Evolutionary conservation across 1,140 invertebrate genomes (phyloP).

Genomic region (Drosophila melanogaster): Release_6_plus_ISO1_MT NT_033779.5:11327001-11327500

Average conservation of each 20-base stretch:
- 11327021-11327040: neutral
- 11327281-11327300: neutral
- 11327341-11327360: neutral
- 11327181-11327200: constrained; percentile 7
- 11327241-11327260: neutral
- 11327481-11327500: neutral
- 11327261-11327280: neutral
- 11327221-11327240: neutral
- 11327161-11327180: constrained; percentile 4
- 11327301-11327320: neutral
- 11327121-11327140: constrained; percentile 57
- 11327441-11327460: too few relatives aligned
- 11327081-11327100: constrained; percentile 75
- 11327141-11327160: neutral
- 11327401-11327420: too few relatives aligned
- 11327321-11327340: neutral
- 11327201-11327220: constrained; percentile 5
- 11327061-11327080: constrained; percentile 53
- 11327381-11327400: too few relatives aligned
- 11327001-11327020: neutral
- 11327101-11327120: constrained; percentile 74
- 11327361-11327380: neutral
- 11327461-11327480: neutral
- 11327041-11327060: neutral
- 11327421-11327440: too few relatives aligned